phyloP scores from a whole-genome alignment of 2,797 vertebrate species.

The Acestrorhynchus altus region DNA sequence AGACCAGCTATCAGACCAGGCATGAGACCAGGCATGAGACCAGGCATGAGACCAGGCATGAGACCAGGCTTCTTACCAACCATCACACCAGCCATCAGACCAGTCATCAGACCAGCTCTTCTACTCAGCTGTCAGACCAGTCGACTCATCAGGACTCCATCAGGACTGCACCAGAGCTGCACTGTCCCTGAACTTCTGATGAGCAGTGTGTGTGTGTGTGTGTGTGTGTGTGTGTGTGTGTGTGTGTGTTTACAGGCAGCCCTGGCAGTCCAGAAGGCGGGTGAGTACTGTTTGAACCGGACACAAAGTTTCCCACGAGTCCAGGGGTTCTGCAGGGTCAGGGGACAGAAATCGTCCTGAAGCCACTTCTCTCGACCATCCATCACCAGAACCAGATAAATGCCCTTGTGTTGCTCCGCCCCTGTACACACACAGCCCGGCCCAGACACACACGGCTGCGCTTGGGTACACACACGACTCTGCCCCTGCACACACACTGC shows the following conservation, averaged over 20 bases:
- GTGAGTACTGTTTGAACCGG: constrained; percentile 88
- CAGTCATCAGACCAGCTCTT: too few species aligned
- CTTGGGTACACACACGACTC: constrained; percentile 47
- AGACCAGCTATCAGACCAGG: too few species aligned
- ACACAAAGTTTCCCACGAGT: constrained; percentile 85
- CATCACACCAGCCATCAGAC: too few species aligned
- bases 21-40: too few species aligned
- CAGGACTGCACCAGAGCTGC: too few species aligned
- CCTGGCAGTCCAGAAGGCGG: constrained; percentile 81
- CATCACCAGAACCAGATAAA: constrained; percentile 83
- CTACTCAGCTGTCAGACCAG: too few species aligned
- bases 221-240: constrained; percentile 50
- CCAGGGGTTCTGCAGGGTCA: constrained; percentile 84
- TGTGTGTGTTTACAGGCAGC: constrained; percentile 88
- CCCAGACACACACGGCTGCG: constrained; percentile 65
- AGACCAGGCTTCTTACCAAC: too few species aligned
- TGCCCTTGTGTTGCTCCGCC: constrained; percentile 87
- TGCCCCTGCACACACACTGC: constrained; percentile 58
- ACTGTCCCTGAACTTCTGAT: too few species aligned
- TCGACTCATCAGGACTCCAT: too few species aligned
- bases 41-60: too few species aligned
- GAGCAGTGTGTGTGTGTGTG: constrained; percentile 19
- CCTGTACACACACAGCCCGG: constrained; percentile 71
- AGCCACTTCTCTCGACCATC: constrained; percentile 86
- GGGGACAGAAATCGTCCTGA: constrained; percentile 84